Base-by-base conservation (phyloP, 2,113 vertebrate species). In the Crotophaga sulcirostris region DNA sequence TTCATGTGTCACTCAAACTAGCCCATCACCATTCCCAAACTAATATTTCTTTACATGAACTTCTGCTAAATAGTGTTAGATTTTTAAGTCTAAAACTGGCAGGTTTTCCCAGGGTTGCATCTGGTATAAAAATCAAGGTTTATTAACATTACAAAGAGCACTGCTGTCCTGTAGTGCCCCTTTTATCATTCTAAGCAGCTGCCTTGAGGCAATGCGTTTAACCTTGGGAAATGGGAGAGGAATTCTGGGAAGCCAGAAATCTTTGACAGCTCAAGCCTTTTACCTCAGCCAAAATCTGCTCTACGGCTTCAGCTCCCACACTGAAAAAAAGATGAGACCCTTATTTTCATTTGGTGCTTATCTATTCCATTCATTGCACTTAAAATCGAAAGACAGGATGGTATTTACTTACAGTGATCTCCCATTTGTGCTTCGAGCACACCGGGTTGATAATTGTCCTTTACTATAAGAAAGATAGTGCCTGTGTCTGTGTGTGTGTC, bases 131-230 rank as follows among this genome's bases (percentile, higher is more conserved):
- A 98, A 98, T 98, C 97, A 97, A 96, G 96, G 94, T 97, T 98
- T 98, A 98, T 98, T 98, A 98, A 97, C 98, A 98, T 98, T 98
- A 98, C 98, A 98, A 98, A 98, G 98, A 97, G 96, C 97, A 94
- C 94, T 81, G 95, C 97, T 96, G 97, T 98, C 98, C 96, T 97
- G 96, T 97, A 96, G 96, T 94, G 96, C 97, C 97, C 97, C 97
- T 98, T 98, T 98, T 98, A 98, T 98, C 98, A 98, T 98, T 98
- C 97, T 80, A 97, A 98, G 98, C 98, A 98, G 97, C 97, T 97
- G 98, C 98, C 98, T 98, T 68, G 84, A 98, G 98, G 98, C 98
- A 97, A 93, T 60, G 73, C 77, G 75, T 98, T 98, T 98, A 98
- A 98, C 98, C 98, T 98, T 98, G 98, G 98, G 98, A 98, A 97